phyloP scores from a whole-genome alignment of 2,888 invertebrate species.

The Anthophora plumipes region DNA sequence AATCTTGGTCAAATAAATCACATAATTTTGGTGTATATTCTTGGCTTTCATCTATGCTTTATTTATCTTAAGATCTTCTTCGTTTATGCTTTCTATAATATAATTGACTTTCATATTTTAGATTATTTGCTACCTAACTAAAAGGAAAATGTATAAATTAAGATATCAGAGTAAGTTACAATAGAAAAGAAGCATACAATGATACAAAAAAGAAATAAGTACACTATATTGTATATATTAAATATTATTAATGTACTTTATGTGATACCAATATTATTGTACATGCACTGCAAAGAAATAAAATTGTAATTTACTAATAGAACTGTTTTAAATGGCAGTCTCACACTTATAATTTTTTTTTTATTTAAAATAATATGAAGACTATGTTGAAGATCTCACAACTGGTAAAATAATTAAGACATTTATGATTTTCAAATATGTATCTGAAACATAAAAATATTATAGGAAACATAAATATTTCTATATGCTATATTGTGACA shows the following conservation, averaged over 20 bases:
- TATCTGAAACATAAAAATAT: constrained; percentile 59
- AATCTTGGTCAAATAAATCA: constrained; percentile 40
- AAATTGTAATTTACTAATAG: constrained; percentile 19
- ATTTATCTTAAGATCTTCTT: constrained; percentile 36
- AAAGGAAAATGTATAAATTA: constrained; percentile 17
- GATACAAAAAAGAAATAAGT: constrained; percentile 14
- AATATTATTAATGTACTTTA: constrained; percentile 4
- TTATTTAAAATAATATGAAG: constrained; percentile 29
- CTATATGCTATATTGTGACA: constrained; percentile 3
- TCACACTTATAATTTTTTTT: constrained; percentile 12
- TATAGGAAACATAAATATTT: constrained; percentile 33
- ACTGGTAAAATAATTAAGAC: constrained; percentile 43
- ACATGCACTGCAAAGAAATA: neutral
- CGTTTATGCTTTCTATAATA: constrained; percentile 17
- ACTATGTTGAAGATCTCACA: constrained; percentile 31
- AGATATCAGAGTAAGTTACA: constrained; percentile 13
- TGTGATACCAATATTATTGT: neutral
- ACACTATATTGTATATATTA: neutral
- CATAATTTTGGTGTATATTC: constrained; percentile 39
- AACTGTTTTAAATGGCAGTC: constrained; percentile 2
- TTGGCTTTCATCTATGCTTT: constrained; percentile 35
- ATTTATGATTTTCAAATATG: constrained; percentile 46
- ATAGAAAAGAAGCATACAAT: constrained; percentile 20
- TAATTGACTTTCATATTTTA: constrained; percentile 13
- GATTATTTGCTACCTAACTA: constrained; percentile 31